phyloP scores from a whole-genome alignment of 2,113 vertebrate genomes.

The Dissostichus mawsoni region DNA sequence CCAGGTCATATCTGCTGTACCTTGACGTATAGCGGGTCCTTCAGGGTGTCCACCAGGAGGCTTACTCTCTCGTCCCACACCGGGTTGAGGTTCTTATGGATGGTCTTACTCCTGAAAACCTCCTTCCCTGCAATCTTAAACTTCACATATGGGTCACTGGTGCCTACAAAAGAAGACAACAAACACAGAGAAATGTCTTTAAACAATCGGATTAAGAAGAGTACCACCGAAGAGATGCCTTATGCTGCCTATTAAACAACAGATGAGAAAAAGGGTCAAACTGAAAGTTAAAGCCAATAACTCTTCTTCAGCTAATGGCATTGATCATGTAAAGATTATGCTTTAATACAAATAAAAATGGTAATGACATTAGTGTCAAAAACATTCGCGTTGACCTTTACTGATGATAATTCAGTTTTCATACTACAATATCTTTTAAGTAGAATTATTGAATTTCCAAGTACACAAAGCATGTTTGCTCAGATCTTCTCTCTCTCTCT shows the following conservation, averaged over 20 bases:
- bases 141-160: constrained; percentile 98
- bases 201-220: background rate
- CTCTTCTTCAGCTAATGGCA: background rate
- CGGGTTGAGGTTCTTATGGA: constrained; percentile 97
- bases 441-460: too few species aligned
- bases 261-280: background rate
- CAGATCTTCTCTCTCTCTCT: too few species aligned
- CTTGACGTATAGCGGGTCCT: constrained; percentile 94
- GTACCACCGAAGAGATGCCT: background rate
- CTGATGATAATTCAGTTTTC: background rate
- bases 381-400: background rate
- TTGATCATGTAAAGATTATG: background rate
- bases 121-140: constrained; percentile 98
- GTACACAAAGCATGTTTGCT: too few species aligned
- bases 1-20: constrained; percentile 75
- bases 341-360: background rate
- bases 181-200: background rate
- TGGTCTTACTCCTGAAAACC: constrained; percentile 96
- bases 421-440: background rate
- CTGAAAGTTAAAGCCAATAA: background rate
- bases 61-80: constrained; percentile 94
- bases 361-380: background rate
- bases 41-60: constrained; percentile 88
- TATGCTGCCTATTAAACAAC: background rate
- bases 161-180: constrained; percentile 82